These are phyloP conservation scores for Ancistrus triradiatus DNA, from an alignment of 2,113 vertebrate genomes.

Conservation along the genomic window DNA sequence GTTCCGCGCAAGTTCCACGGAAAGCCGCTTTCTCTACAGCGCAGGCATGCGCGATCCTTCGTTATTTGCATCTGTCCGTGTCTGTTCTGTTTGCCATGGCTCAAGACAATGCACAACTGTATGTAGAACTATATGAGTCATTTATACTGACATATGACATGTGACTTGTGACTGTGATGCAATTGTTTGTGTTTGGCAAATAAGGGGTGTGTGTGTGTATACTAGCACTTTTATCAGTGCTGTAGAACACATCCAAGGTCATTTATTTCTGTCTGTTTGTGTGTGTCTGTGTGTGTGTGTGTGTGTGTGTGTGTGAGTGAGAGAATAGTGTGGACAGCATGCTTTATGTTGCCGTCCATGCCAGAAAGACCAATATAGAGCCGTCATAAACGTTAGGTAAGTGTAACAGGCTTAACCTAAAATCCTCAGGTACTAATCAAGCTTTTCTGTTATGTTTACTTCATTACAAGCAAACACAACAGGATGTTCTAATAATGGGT, in stretches of 20 bases:
- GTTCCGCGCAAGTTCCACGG: neutral
- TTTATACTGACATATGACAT: constrained; percentile 8
- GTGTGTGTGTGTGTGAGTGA: constrained; percentile 26
- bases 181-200: constrained; percentile 21
- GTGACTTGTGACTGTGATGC: constrained; percentile 24
- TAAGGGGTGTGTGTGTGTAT: neutral
- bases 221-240: constrained; percentile 38
- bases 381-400: constrained; percentile 13
- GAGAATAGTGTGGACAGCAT: constrained; percentile 18
- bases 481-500: too few species aligned
- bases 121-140: neutral
- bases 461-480: too few species aligned
- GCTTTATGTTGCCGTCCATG: constrained; percentile 18
- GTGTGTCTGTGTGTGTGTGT: constrained; percentile 25
- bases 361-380: constrained; percentile 26
- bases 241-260: constrained; percentile 44
- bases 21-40: neutral
- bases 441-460: too few species aligned
- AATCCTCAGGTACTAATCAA: too few species aligned
- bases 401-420: neutral
- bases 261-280: constrained; percentile 38
- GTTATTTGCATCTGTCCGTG: neutral
- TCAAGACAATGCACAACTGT: neutral
- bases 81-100: neutral
- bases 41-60: constrained; percentile 5